Base-by-base conservation (phyloP, 2,113 vertebrate species). In the Cottus gobio region DNA sequence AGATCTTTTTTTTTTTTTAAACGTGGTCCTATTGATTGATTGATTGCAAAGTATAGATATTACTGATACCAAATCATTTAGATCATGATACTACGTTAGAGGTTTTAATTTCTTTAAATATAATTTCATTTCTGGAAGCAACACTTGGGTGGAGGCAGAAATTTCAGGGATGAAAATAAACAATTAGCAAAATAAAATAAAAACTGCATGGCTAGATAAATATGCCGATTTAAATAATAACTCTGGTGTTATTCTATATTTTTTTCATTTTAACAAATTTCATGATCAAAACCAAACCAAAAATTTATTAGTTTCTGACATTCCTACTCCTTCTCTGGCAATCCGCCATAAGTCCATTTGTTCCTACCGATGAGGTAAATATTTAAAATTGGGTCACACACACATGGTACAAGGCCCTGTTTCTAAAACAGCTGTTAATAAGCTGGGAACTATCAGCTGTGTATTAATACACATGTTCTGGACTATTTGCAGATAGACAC, bases 241-340 rank as follows among this genome's bases (percentile, higher is more conserved):
- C 2, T 1, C 11, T 52, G 18, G 13, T 63, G 20, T 57, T 42
- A n/a, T 52, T 60, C 11, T 30, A 7, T 36, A 12, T 60, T 62
- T 68, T 57, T 70, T 60, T 28, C 9, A 31, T n/a, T 64, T 48
- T 22, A 74, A 63, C 44, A 62, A 56, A 62, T 62, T 5, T 42
- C 34, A 42, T 22, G n/a, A 52, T 31, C 65, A 18, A 52, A 44
- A 22, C 26, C 31, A 63, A 64, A 46, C 1, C 61, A 50, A 48
- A 48, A 16, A 26, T 8, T 5, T 2, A 7, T 37, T 15, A 20
- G 24, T 61, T 75, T 22, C n/a, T 62, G 6, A 34, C 4, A 3
- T 30, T 5, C 28, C 28, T 18, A 12, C 67, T 12, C 22, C 7
- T 7, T 36, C 46, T 52, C 20, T 68, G 30, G 64, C 18, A n/a